Conservation (phyloP, 2,888 invertebrate genomes). For the Antheraea yamamai region DNA sequence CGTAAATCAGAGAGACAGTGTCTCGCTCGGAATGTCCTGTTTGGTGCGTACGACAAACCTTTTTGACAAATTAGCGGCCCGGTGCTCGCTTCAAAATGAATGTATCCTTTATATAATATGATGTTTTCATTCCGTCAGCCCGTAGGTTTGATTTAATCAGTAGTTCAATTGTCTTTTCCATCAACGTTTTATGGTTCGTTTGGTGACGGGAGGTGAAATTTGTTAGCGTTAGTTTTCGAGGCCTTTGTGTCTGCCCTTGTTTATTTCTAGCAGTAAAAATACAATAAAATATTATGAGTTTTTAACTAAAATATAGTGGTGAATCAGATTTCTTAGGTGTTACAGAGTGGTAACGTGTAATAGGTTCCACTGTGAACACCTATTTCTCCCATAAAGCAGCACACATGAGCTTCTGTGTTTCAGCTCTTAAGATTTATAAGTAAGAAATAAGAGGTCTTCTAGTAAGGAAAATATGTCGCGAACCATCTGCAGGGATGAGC, state of each 20-base stretch:
- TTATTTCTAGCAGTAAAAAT: neutral
- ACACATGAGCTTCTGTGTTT: no score
- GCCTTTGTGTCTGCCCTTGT: neutral
- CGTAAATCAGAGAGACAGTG: slow-evolving; percentile 22
- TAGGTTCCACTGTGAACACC: neutral
- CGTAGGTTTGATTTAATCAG: slow-evolving; percentile 4
- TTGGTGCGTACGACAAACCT: slow-evolving; percentile 23
- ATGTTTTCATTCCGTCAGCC: neutral
- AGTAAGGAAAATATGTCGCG: no score
- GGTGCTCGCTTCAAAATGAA: neutral
- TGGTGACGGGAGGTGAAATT: neutral
- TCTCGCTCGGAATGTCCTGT: slow-evolving; percentile 19
- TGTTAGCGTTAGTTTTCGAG: neutral
- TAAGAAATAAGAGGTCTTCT: no score
- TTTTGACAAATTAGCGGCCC: slow-evolving; percentile 22
- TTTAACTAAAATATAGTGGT: neutral
- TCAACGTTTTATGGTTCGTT: neutral
- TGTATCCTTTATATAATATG: slow-evolving; percentile 3
- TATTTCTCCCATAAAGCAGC: neutral
- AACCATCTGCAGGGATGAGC: no score
- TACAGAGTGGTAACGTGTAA: neutral
- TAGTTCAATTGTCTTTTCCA: neutral
- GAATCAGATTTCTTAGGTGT: no score
- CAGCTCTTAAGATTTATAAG: no score
- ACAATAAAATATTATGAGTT: neutral